Percentiles rank a stretch among this genome's conserved stretches.
These are phyloP conservation scores for Limulus polyphemus DNA, from an alignment of 2,888 invertebrate genomes.

Conservation along the genomic window DNA sequence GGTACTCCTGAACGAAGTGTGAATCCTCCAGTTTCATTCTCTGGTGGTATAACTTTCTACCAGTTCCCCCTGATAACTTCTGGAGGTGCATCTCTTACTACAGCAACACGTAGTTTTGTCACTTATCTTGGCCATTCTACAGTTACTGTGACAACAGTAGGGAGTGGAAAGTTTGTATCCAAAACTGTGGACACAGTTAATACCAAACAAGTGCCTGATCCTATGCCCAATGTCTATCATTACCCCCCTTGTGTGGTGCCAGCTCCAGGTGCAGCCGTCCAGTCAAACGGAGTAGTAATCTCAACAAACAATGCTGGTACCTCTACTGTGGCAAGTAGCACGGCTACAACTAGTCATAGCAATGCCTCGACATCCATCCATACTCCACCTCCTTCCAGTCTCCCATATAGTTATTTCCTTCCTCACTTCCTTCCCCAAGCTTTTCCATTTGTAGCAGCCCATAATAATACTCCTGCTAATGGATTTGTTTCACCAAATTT, in stretches of 20 bases:
- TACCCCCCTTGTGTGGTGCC: background rate
- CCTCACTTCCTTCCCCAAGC: slow-evolving; percentile 19
- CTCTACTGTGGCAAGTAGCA: slow-evolving; percentile 18
- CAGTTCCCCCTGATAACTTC: slow-evolving; percentile 21
- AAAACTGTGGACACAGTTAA: slow-evolving; percentile 11
- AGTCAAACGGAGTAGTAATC: slow-evolving; percentile 10
- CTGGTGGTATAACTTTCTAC: slow-evolving; percentile 12
- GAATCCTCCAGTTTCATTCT: slow-evolving; percentile 6
- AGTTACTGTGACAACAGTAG: background rate
- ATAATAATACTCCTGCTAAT: slow-evolving; percentile 14
- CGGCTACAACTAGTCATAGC: slow-evolving; percentile 7
- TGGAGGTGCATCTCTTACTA: slow-evolving; percentile 16
- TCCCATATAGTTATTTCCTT: slow-evolving; percentile 16
- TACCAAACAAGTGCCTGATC: slow-evolving; percentile 8
- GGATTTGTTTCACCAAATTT: slow-evolving; percentile 11
- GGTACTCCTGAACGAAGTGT: slow-evolving; percentile 15
- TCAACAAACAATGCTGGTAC: slow-evolving; percentile 16
- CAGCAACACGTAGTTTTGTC: slow-evolving; percentile 15
- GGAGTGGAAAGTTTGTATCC: slow-evolving; percentile 13
- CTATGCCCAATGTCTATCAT: background rate
- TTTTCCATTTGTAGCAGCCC: slow-evolving; percentile 14
- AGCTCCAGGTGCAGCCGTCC: slow-evolving; percentile 1
- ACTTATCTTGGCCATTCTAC: slow-evolving; percentile 9
- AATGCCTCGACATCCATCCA: no score
- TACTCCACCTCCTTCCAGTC: slow-evolving; percentile 13